Evolutionary conservation across 2,113 vertebrate species (phyloP).

Genomic region (Balaeniceps rex): DNA sequence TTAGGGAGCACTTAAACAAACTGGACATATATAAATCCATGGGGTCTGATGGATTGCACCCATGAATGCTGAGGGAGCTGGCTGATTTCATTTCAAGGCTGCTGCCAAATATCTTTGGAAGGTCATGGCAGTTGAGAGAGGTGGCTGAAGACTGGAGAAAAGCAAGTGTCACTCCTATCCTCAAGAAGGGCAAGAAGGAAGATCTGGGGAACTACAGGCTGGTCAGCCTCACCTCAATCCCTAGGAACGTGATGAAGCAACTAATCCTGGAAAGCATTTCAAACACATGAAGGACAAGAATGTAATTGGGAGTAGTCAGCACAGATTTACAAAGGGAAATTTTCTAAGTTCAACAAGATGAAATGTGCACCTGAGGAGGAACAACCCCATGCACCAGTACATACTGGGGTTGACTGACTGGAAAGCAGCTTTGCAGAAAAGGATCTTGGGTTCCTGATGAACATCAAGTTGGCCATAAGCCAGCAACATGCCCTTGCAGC

Average conservation of each 20-base stretch:
- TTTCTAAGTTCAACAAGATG: background rate
- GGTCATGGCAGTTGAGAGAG: background rate
- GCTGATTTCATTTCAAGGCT: background rate
- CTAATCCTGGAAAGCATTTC: background rate
- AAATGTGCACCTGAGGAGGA: background rate
- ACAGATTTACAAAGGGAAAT: background rate
- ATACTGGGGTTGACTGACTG: background rate
- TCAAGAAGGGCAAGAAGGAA: background rate
- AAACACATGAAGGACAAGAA: background rate
- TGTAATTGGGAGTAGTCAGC: background rate
- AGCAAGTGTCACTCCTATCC: background rate
- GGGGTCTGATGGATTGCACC: background rate
- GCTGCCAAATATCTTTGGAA: background rate
- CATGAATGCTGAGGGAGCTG: background rate
- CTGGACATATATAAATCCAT: background rate
- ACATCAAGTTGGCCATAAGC: background rate
- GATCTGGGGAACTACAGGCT: background rate
- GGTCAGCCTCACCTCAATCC: background rate
- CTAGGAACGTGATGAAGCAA: background rate
- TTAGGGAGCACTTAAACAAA: background rate
- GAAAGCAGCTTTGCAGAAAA: background rate
- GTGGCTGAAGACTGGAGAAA: background rate
- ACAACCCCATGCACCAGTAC: background rate
- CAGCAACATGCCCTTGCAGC: background rate
- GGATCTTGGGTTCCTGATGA: background rate